Base-by-base conservation (phyloP, 2,113 vertebrate genomes). In the Osmerus eperlanus region DNA sequence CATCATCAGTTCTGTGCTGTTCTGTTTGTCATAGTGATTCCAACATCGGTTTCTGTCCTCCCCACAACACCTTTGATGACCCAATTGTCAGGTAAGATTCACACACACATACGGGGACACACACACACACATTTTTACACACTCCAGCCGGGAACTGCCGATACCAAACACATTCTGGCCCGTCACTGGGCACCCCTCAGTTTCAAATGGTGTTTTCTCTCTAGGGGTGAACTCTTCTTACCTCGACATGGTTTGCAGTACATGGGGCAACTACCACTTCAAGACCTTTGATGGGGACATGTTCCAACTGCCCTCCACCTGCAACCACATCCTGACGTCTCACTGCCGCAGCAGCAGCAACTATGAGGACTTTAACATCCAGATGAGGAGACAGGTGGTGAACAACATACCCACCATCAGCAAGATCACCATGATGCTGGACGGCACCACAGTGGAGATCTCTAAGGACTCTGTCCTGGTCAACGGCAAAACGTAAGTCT, bases 181-280 rank as follows among this genome's bases (percentile, higher is more conserved):
- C 32, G 25, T 28, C 25, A 3, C 32, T 6, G 32, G 32, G 32
- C 5, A 47, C 41, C 7, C 41, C 9, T 47, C 41, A 47, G 9
- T 47, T 47, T 47, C 41, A 47, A 11, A 9, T 47, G 41, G 5
- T 25, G 3, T 29, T 15, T 53, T 59, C 19, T 73, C 74, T 67
- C 2, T 8, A 83, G 77, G 66, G 85, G 70, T 61, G 0, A 78
- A 82, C 28, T 47, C 67, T 0, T 81, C 84, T 25, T 94, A 97
- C 23, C 84, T 91, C 5, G 83, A 92, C 71, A 89, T 28, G 23
- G 93, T 98, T 82, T 97, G 96, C 91, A 94, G 95, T 18, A 94
- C 95, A 3, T 98, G 97, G 96, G 95, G 95, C 1, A 78, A 94
- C 76, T 90, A 90, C 75, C 94, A 97, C 74, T 95, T 92, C 87